phyloP scores from a whole-genome alignment of 2,888 invertebrate species.

The Andrena trimmerana region DNA sequence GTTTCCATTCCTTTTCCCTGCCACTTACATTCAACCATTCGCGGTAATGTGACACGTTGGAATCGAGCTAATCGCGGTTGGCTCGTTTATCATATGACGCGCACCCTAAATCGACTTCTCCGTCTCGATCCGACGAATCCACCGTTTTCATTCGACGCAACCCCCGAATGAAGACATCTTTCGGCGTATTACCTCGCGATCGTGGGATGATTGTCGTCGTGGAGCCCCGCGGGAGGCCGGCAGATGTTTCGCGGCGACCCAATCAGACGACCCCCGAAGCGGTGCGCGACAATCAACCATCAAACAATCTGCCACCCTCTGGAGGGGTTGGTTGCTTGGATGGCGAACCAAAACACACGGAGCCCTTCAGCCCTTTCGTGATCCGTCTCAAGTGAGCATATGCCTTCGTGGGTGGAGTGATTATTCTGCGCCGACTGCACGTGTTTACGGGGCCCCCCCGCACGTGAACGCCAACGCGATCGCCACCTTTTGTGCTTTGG shows the following conservation, averaged over 20 bases:
- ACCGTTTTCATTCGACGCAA: slow-evolving; percentile 66
- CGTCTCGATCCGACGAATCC: slow-evolving; percentile 56
- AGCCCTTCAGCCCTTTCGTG: slow-evolving; percentile 73
- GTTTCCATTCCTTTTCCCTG: background rate
- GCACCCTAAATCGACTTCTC: slow-evolving; percentile 22
- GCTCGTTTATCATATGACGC: slow-evolving; percentile 46
- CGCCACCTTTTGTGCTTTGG: slow-evolving; percentile 35
- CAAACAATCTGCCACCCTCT: slow-evolving; percentile 84
- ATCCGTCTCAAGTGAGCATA: slow-evolving; percentile 79
- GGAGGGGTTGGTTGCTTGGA: slow-evolving; percentile 70
- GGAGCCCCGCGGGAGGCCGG: slow-evolving; percentile 84
- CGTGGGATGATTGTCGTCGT: slow-evolving; percentile 83
- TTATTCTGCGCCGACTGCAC: slow-evolving; percentile 72
- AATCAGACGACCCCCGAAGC: slow-evolving; percentile 84
- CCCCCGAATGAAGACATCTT: slow-evolving; percentile 82
- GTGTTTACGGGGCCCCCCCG: slow-evolving; percentile 3
- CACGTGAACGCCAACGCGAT: slow-evolving; percentile 17
- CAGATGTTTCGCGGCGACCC: slow-evolving; percentile 85
- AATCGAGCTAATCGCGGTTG: background rate
- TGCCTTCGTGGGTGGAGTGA: slow-evolving; percentile 81
- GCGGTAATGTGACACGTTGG: slow-evolving; percentile 25
- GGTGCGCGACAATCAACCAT: slow-evolving; percentile 83
- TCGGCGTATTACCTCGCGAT: slow-evolving; percentile 84
- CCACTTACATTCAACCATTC: background rate
- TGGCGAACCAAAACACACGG: slow-evolving; percentile 74